Conservation (phyloP, 2,113 vertebrate genomes). For the Corydoras sp. region DNA sequence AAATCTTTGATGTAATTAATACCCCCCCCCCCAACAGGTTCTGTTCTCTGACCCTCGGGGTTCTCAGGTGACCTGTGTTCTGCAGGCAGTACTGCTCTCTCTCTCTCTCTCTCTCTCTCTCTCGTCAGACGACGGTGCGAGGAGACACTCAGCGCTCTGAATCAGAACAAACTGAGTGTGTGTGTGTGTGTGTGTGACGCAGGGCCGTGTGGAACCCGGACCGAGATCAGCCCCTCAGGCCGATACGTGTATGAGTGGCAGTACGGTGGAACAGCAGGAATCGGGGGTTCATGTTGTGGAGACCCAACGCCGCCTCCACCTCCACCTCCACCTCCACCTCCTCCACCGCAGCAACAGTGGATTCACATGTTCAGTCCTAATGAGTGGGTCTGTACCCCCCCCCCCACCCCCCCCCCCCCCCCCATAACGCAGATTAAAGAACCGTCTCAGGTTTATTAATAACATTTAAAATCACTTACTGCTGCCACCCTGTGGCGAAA, state of each 20-base stretch:
- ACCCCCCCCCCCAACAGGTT: no score
- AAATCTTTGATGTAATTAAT: no score
- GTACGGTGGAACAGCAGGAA: conserved; percentile 41
- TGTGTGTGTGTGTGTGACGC: not conserved
- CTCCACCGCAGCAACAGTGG: conserved; percentile 42
- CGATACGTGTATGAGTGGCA: conserved; percentile 64
- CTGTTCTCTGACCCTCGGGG: no score
- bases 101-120: no score
- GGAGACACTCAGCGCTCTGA: not conserved
- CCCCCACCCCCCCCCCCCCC: no score
- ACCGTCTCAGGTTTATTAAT: no score
- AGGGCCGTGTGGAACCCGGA: not conserved
- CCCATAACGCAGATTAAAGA: not conserved
- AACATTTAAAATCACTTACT: no score
- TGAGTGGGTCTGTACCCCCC: conserved; percentile 38
- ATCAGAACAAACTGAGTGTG: not conserved
- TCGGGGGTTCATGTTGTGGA: conserved; percentile 46
- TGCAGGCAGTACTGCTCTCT: no score
- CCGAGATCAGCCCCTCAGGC: conserved; percentile 65
- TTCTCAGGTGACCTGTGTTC: no score
- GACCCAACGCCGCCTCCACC: conserved; percentile 25
- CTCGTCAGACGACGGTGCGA: no score
- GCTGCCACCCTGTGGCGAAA: no score
- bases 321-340: no score
- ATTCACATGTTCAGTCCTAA: conserved; percentile 40